These are phyloP conservation scores for Lagodon rhomboides DNA, from an alignment of 2,797 vertebrate genomes.

Conservation along the genomic window DNA sequence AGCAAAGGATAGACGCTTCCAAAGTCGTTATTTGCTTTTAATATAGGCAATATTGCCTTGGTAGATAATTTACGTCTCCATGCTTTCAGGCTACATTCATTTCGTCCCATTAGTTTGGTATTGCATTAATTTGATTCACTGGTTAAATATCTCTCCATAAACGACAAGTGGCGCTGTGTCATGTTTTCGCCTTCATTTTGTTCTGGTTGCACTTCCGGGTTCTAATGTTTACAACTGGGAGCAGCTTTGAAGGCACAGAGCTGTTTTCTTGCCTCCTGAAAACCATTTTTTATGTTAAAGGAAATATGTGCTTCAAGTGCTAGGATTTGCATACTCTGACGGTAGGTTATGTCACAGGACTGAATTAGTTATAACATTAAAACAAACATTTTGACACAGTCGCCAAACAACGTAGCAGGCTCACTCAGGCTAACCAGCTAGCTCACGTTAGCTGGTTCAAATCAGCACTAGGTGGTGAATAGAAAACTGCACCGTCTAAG, in stretches of 20 bases:
- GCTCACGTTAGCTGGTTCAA: slow-evolving; percentile 36
- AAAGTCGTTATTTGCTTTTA: too few relatives aligned
- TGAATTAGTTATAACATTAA: not conserved
- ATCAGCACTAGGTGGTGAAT: not conserved
- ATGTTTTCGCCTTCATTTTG: fast-evolving
- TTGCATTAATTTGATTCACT: not conserved
- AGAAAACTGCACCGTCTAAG: not conserved
- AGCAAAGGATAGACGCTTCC: too few relatives aligned
- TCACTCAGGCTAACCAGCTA: slow-evolving; percentile 36
- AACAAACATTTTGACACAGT: not conserved
- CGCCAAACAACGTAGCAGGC: not conserved
- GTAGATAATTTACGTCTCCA: too few relatives aligned
- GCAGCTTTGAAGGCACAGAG: not conserved
- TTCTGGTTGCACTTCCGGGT: slow-evolving; percentile 72
- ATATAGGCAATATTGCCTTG: too few relatives aligned
- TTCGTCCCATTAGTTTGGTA: too few relatives aligned
- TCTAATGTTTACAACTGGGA: slow-evolving; percentile 72
- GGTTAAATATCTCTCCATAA: too few relatives aligned
- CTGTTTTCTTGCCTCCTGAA: slow-evolving; percentile 6
- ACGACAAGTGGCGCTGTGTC: slow-evolving; percentile 36
- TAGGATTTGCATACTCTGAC: not conserved
- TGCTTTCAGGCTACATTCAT: too few relatives aligned
- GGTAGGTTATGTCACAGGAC: slow-evolving; percentile 23
- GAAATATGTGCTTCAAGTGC: slow-evolving; percentile 4
- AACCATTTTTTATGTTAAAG: not conserved